phyloP scores from a whole-genome alignment of 2,113 vertebrate genomes.

The Montifringilla adamsi region DNA sequence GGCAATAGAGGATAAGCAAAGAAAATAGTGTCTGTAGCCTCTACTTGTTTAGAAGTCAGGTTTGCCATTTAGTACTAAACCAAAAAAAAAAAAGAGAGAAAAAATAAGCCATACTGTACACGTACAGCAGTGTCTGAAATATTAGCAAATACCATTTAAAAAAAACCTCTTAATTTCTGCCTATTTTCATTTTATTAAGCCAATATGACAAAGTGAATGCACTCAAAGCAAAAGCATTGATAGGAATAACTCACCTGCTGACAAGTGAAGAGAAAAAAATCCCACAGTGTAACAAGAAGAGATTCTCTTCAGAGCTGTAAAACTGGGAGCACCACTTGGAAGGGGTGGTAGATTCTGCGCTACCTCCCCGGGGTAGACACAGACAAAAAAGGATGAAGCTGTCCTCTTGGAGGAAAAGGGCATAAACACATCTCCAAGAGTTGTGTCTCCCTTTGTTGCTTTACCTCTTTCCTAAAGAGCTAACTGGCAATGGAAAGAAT shows the following conservation, averaged over 20 bases:
- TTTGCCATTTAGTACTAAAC: background rate
- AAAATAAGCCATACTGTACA: too few species aligned
- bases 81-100: background rate
- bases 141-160: background rate
- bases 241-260: background rate
- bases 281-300: background rate
- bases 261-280: background rate
- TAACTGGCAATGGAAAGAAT: background rate
- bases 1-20: background rate
- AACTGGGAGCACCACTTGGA: background rate
- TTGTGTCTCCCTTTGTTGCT: background rate
- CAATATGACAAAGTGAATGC: background rate
- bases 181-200: background rate
- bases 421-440: background rate
- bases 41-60: background rate
- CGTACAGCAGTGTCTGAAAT: background rate
- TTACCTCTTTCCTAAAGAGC: background rate
- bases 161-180: background rate
- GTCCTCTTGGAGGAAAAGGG: background rate
- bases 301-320: background rate
- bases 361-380: accelerated
- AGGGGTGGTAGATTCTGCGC: background rate
- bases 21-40: background rate
- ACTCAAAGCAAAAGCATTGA: background rate
- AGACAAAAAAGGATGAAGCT: background rate